A percentile compares a stretch with the other conserved stretches of the same genome.
phyloP scores from a whole-genome alignment of 2,797 vertebrate genomes.

The Acomys russatus region DNA sequence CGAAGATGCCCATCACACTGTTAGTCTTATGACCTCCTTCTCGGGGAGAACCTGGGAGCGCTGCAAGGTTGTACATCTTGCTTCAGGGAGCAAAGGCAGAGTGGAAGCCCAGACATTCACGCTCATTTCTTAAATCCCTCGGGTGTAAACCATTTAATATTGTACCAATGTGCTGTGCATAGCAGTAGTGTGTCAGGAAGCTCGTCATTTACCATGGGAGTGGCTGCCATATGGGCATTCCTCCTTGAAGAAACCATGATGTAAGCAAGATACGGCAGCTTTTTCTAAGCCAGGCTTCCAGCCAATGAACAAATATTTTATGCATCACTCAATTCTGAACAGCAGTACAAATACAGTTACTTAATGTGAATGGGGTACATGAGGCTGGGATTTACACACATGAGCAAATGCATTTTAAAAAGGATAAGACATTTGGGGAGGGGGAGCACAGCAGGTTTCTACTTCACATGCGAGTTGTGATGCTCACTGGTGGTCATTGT shows the following conservation, averaged over 20 bases:
- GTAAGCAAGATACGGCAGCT: not conserved
- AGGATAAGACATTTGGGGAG: not conserved
- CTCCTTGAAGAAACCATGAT: conserved; percentile 14
- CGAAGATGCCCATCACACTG: not conserved
- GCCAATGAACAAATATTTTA: not conserved
- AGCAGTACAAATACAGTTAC: conserved; percentile 3
- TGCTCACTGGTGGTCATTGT: not conserved
- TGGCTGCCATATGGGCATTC: not conserved
- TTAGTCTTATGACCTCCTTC: not conserved
- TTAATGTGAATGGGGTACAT: not conserved
- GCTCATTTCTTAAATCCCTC: not conserved
- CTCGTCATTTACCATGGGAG: not conserved
- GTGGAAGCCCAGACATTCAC: not conserved
- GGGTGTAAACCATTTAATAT: not conserved
- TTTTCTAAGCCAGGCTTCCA: not conserved
- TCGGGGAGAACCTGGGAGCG: not conserved
- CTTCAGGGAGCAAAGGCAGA: not conserved
- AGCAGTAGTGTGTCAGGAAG: not conserved
- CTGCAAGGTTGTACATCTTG: not conserved
- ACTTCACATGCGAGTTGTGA: not conserved
- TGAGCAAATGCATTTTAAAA: not conserved
- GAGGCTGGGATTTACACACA: not conserved
- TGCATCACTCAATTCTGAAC: not conserved
- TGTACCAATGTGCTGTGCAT: not conserved
- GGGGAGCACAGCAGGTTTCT: not conserved